Evolutionary conservation across 1,140 invertebrate species (phyloP), one percentile per base, ranked within the genome.

Genomic region (Trachymyrmex cornetzi): DNA sequence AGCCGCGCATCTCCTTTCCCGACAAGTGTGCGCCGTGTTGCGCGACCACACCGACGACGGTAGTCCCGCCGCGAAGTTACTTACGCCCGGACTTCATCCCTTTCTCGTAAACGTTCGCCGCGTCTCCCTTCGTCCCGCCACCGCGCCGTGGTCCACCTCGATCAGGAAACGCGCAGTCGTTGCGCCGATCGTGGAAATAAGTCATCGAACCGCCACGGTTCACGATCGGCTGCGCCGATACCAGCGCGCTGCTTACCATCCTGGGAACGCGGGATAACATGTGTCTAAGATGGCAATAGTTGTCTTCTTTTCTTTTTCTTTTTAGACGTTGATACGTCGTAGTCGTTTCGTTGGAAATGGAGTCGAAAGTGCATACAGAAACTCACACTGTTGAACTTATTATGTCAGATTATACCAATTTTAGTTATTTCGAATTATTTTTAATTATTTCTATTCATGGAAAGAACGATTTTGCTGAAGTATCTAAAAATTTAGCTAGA

Each of bases 1-100:
- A 88, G 87, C 87, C 87, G 93, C 93, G 92, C 93, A 94, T 94
- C 94, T 95, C 94, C 93, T 94, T 93, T 94, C 94, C 93, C 92
- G 93, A 93, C 92, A 94, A 93, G 91, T 93, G 93, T 91, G 88
- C 89, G 84, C 89, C 86, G 90, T 81, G 66, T 91, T 79, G 77
- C 77, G 92, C 92, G 92, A 91, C 91, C 89, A 91, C 88, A 72
- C 79, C 50, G 66, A 82, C 67, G 79, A 82, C 86, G 66, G 84
- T 90, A 88, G 87, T 84, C 80, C 38, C 69, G 27, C 85, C 66
- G 67, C 91, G 87, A 89, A 89, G 89, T 89, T 91, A 87, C 88
- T 89, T 92, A 87, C 86, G 89, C 88, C 85, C 85, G 84, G 59
- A 88, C 91, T 93, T 94, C 88, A 91, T 93, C 92, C 93, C 91